These are phyloP conservation scores for Brachypteracias leptosomus DNA, from an alignment of 2,113 vertebrate species.

Conservation along the genomic window DNA sequence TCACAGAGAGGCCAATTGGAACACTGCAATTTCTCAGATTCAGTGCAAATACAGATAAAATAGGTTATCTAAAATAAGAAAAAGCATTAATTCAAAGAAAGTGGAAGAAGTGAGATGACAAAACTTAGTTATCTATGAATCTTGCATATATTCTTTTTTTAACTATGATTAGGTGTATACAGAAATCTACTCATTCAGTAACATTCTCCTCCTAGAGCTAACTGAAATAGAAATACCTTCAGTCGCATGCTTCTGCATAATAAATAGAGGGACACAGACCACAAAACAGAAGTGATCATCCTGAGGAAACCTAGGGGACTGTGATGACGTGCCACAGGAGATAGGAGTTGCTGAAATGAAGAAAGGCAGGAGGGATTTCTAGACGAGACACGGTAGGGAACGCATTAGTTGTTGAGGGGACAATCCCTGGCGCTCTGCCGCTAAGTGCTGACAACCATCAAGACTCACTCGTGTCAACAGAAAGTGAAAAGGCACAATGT, in stretches of 20 bases:
- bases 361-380: background rate
- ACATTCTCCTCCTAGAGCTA: background rate
- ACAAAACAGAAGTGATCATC: background rate
- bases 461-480: background rate
- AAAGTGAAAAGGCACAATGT: background rate
- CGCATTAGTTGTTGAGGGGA: background rate
- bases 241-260: fast-evolving
- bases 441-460: background rate
- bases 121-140: background rate
- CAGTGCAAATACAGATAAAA: background rate
- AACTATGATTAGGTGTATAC: fast-evolving
- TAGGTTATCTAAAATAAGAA: background rate
- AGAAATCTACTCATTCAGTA: background rate
- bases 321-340: background rate
- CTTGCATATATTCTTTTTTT: background rate
- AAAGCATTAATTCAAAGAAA: background rate
- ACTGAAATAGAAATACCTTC: background rate
- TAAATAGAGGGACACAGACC: background rate
- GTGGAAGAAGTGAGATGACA: background rate
- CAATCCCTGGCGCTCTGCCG: background rate
- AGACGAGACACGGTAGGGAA: background rate
- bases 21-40: background rate
- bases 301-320: background rate
- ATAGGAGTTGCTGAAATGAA: background rate
- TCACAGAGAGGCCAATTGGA: background rate